These are phyloP conservation scores for Lethenteron camtschaticum DNA, from an alignment of 2,113 vertebrate genomes.

Conservation along the genomic window DNA sequence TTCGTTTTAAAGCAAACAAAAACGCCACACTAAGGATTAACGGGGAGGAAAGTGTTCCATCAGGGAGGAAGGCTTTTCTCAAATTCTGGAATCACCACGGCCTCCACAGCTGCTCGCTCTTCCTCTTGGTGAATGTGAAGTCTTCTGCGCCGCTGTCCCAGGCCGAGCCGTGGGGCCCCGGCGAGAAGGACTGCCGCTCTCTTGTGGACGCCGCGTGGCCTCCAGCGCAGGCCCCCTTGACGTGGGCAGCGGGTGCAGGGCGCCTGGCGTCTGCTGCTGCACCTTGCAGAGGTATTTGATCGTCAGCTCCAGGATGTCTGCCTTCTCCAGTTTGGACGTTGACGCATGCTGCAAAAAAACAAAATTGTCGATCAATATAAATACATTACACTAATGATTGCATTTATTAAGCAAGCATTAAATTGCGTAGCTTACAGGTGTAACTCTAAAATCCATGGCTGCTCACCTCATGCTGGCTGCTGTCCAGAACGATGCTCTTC, in stretches of 20 bases:
- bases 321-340: background rate
- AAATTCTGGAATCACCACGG: background rate
- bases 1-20: too few species aligned
- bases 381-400: too few species aligned
- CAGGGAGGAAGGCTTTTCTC: too few species aligned
- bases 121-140: background rate
- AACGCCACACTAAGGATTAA: too few species aligned
- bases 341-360: too few species aligned
- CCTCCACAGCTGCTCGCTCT: background rate
- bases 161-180: background rate
- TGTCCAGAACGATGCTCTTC: constrained; percentile 3
- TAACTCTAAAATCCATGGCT: background rate
- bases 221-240: background rate
- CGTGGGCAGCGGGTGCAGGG: background rate
- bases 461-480: background rate
- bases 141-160: background rate
- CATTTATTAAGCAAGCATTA: too few species aligned
- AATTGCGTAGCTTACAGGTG: too few species aligned
- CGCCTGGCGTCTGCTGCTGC: background rate
- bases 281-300: background rate
- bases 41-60: too few species aligned
- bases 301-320: constrained; percentile 2
- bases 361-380: too few species aligned
- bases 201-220: background rate
- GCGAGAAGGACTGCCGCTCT: background rate